A percentile compares a stretch with the other conserved stretches of the same genome.
Conservation (phyloP, 1,140 invertebrate species). For the Caerostris extrusa region DNA sequence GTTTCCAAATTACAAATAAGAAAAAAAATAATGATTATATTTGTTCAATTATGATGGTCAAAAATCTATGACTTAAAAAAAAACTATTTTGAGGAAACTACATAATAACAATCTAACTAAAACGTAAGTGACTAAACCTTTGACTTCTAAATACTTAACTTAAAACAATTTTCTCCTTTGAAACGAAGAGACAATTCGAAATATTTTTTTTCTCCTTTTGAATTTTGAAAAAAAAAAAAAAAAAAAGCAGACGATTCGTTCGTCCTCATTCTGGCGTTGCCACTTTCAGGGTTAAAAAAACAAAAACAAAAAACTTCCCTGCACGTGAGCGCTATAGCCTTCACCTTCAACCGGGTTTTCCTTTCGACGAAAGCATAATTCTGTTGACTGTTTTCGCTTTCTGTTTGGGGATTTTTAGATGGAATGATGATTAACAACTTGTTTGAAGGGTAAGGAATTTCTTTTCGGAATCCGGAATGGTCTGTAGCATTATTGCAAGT, state of each 20-base stretch:
- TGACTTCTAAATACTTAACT: not conserved
- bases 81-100: no score
- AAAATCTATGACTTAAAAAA: no score
- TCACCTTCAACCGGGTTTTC: constrained; percentile 59
- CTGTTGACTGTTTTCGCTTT: not conserved
- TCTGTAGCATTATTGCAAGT: not conserved
- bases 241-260: not conserved
- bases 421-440: not conserved
- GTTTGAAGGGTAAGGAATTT: not conserved
- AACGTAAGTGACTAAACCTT: not conserved
- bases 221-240: not conserved
- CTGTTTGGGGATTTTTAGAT: constrained; percentile 3
- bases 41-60: no score
- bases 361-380: constrained; percentile 2
- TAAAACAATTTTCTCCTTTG: not conserved
- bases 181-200: not conserved
- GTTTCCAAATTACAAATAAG: no score
- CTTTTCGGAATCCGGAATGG: not conserved
- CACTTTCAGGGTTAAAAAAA: not conserved
- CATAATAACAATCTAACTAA: no score
- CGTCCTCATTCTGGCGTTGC: not conserved
- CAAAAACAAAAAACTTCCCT: not conserved
- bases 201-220: no score
- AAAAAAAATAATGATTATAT: no score
- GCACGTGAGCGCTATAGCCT: constrained; percentile 4